phyloP scores from a whole-genome alignment of 1,140 invertebrate genomes.

The Macrocentrus cingulum region DNA sequence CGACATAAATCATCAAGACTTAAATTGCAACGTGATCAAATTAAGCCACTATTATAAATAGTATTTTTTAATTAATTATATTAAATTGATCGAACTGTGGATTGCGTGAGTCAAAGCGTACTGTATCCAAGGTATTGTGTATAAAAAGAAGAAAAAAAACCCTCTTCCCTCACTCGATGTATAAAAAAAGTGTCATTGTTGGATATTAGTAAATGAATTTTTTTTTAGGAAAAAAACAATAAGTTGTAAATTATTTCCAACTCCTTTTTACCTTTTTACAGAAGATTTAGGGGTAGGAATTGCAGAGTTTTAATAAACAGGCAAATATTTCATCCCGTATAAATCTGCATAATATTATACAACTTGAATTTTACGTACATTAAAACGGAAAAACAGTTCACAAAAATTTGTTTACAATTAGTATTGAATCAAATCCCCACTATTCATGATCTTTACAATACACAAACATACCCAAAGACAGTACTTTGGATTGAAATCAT shows the following conservation, averaged over 20 bases:
- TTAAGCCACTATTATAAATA: constrained; percentile 14
- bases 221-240: constrained; percentile 38
- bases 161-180: too few species aligned
- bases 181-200: constrained; percentile 30
- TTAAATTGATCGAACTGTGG: constrained; percentile 41
- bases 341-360: constrained; percentile 56
- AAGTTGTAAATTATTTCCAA: too few species aligned
- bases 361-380: constrained; percentile 55
- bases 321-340: constrained; percentile 38
- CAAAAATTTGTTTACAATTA: constrained; percentile 31
- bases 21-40: constrained; percentile 1
- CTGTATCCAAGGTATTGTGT: constrained; percentile 43
- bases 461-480: too few species aligned
- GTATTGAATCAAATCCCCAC: constrained; percentile 31
- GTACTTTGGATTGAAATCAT: too few species aligned
- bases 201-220: constrained; percentile 52
- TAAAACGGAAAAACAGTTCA: constrained; percentile 46
- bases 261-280: background rate
- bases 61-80: constrained; percentile 6
- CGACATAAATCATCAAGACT: constrained; percentile 17
- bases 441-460: background rate
- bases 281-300: too few species aligned
- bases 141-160: constrained; percentile 50
- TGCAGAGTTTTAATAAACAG: constrained; percentile 16
- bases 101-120: constrained; percentile 34